phyloP scores from a whole-genome alignment of 2,888 invertebrate genomes.

The Trichopria drosophilae region DNA sequence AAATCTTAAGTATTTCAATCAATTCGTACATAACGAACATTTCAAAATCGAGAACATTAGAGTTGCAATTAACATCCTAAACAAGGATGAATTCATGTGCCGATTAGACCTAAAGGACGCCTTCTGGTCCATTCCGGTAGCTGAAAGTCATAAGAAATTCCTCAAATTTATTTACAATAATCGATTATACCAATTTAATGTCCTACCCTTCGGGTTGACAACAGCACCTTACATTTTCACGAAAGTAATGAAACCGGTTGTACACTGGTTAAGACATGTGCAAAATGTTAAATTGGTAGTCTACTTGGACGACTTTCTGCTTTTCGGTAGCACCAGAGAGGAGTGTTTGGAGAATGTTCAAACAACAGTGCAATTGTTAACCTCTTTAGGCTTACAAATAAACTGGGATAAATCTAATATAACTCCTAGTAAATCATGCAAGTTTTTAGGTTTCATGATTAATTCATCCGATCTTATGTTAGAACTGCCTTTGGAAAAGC shows the following conservation, averaged over 20 bases:
- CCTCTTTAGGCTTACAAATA: slow-evolving; percentile 1
- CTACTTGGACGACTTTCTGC: background rate
- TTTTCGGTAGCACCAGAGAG: background rate
- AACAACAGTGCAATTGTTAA: background rate
- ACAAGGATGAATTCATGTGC: background rate
- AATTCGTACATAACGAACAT: background rate
- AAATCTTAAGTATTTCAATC: background rate
- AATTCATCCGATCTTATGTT: background rate
- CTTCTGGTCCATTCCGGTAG: background rate
- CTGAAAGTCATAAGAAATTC: background rate
- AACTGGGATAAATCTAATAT: background rate
- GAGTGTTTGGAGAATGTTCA: background rate
- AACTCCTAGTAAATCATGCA: background rate
- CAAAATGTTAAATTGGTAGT: background rate
- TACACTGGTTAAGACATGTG: background rate
- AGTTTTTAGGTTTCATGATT: background rate
- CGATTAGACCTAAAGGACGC: background rate
- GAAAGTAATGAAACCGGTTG: background rate
- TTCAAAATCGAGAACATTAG: background rate
- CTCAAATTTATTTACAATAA: slow-evolving; percentile 1
- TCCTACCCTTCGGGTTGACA: background rate
- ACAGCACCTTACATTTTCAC: background rate
- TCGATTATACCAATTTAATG: background rate
- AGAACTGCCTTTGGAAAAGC: slow-evolving; percentile 1
- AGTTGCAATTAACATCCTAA: background rate